Evolutionary conservation across 2,888 invertebrate species (phyloP), one percentile per base, ranked within the genome.

Genomic region (Drosophila ustulata): DNA sequence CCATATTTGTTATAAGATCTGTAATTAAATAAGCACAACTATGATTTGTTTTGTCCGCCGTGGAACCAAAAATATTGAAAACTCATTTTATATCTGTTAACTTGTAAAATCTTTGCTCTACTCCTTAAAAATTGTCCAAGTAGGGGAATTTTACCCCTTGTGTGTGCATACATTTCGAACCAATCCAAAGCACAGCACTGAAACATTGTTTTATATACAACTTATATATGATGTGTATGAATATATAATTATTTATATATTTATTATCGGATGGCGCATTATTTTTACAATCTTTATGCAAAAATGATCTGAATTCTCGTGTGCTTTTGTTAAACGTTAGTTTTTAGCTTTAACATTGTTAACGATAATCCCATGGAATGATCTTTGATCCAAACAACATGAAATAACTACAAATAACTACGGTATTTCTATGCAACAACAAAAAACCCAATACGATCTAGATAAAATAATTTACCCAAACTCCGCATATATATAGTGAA

Each of bases 1-100:
- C 89, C 89, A 84, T 84, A 89, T 66, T 76, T 62, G 67, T 71
- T 78, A 32, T 84, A 88, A 85, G 88, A 69, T 57, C 69, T 61
- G 66, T 82, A 88, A 82, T 77, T 64, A 79, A 76, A 67, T 74
- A 71, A 80, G 76, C 88, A 71, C 78, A 70, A 68, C 71, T 57
- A 66, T 62, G 41, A 53, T 66, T 56, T 75, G 69, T 78, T 65
- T 57, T 80, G 69, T 80, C 49, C 66, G 63, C 71, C 72, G 68
- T 67, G 64, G 71, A 78, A 69, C 52, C 75, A 46, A 49, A 58
- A 47, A 53, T 43, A 4, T 49, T 6, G 6, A 51, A 34, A 46
- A 13, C 26, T 4, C 8, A 3, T 62, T 78, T 78, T 68, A 55
- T 62, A 59, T 43, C 25, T 63, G 69, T 73, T 25, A 58, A 65